Evolutionary conservation across 1,140 invertebrate genomes (phyloP), one percentile per base, ranked within the genome.

Genomic region (Bicyclus anynana): DNA sequence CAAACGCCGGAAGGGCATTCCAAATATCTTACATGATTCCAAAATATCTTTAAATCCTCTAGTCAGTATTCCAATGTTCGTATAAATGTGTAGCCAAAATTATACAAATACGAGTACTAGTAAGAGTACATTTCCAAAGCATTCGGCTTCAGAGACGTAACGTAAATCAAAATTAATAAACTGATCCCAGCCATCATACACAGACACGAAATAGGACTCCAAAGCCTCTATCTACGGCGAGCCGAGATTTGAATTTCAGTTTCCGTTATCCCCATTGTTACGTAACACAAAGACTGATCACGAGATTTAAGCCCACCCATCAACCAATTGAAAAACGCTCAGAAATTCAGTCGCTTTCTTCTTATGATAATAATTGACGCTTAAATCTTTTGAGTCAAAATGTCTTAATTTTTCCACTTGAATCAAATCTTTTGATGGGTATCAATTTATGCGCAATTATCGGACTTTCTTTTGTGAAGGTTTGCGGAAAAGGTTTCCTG

Each of bases 191-290:
- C 26, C n/a, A 20, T 40, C 50, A 16, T 14, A 14, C n/a, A 27
- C 37, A 26, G 20, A 14, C 9, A 40, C 14, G 35, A 42, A 52
- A 38, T 52, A 42, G 17, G 29, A 14, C 26, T 52, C 21, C 3
- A 16, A 38, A 23, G 20, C 29, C 20, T 40, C 33, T 35, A 52
- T 23, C 17, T 35, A 52, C 23, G 13, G 12, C 12, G 38, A 58
- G n/a, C 13, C 33, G 40, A 47, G 21, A 49, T 40, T 49, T 16
- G 21, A 33, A 51, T 58, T 50, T 50, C 47, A 50, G 55, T 51
- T 50, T 13, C 47, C 40, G 47, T 16, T 57, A 51, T 44, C 12
- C 44, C 27, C 37, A 51, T 51, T 57, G 55, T 57, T 57, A 44
- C 23, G 54, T 50, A 44, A 18, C 9, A 58, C 47, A 51, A 58